phyloP scores from a whole-genome alignment of 2,113 vertebrate genomes.

The Xiphophorus hellerii region DNA sequence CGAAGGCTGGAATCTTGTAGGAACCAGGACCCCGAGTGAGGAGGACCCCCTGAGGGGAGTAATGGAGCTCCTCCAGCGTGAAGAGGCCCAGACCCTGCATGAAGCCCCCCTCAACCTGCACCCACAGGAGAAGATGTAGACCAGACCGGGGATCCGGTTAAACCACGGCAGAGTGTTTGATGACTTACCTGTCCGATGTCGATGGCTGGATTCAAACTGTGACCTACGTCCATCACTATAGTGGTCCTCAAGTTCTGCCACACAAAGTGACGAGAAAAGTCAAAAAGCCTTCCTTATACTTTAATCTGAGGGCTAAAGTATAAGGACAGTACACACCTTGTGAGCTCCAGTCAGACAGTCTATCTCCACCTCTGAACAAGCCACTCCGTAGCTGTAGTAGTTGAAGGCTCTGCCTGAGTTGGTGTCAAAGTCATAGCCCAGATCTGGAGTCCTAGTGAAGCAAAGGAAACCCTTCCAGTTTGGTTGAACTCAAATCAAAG shows the following conservation, averaged over 20 bases:
- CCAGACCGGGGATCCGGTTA: neutral
- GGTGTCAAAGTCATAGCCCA: conserved; percentile 86
- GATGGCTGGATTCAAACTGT: conserved; percentile 94
- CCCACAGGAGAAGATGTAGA: neutral
- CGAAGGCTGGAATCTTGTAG: conserved; percentile 95
- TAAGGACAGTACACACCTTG: conserved; percentile 79
- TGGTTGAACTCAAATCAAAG: neutral
- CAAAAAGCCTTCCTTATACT: too few relatives aligned
- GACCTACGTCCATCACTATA: conserved; percentile 97
- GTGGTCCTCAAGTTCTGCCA: conserved; percentile 91
- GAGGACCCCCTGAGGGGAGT: conserved; percentile 88
- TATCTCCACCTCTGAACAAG: conserved; percentile 94
- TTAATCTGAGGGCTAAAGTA: too few relatives aligned
- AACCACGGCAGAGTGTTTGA: too few relatives aligned
- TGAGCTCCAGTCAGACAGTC: conserved; percentile 95
- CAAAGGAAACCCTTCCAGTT: neutral
- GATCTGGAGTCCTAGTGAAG: conserved; percentile 83
- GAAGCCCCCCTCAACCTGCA: conserved; percentile 93
- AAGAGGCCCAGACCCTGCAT: conserved; percentile 95
- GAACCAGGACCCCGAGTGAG: conserved; percentile 92
- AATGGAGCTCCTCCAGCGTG: conserved; percentile 93
- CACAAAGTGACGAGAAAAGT: neutral
- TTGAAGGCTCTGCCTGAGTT: conserved; percentile 88
- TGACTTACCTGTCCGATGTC: conserved; percentile 92
- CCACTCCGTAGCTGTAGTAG: conserved; percentile 91